Evolutionary conservation across 2,797 vertebrate species (phyloP).

Genomic region (Chanos chanos): DNA sequence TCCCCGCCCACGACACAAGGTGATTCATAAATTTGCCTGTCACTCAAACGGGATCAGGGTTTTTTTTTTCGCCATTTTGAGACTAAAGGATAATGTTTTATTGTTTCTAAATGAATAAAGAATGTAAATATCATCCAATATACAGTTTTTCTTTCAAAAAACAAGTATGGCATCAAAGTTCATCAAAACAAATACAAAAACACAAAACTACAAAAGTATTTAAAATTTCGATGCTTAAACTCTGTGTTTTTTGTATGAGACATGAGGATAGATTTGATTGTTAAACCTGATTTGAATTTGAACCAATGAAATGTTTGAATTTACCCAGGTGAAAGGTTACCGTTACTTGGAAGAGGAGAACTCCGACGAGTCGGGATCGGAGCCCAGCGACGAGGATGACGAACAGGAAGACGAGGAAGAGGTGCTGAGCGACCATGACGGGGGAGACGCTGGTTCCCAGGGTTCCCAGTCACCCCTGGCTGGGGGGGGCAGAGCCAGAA

Average conservation of each 20-base stretch:
- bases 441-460: conserved; percentile 19
- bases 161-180: no score
- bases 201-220: no score
- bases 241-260: no score
- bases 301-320: background rate
- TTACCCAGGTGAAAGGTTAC: conserved; percentile 82
- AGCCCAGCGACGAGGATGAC: conserved; percentile 56
- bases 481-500: conserved; percentile 44
- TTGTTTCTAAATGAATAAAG: no score
- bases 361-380: conserved; percentile 84
- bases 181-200: no score
- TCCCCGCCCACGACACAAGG: conserved; percentile 86
- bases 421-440: conserved; percentile 35
- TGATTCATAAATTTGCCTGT: conserved; percentile 36
- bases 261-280: no score
- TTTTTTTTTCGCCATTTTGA: background rate
- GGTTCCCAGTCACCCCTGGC: conserved; percentile 52
- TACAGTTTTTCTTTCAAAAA: no score
- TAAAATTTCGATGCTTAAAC: no score
- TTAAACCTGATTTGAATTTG: no score
- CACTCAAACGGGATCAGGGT: background rate
- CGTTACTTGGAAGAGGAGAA: conserved; percentile 91
- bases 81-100: no score
- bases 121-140: no score
- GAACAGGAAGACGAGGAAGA: conserved; percentile 44